Evolutionary conservation across 1,140 invertebrate genomes (phyloP).

Genomic region (Archivesica marissinica): DNA sequence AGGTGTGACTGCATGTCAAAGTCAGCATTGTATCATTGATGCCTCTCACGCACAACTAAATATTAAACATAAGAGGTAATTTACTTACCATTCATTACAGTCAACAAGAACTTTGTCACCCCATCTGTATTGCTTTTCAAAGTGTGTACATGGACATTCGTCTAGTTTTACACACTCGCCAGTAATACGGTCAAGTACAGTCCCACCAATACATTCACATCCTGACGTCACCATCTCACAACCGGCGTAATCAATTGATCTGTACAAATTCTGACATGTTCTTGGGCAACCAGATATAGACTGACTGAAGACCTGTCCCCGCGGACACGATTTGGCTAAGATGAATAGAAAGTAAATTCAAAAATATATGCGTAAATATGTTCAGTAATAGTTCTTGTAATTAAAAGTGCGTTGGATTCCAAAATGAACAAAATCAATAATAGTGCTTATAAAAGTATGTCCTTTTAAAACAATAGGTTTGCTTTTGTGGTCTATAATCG

Average conservation of each 20-base stretch:
- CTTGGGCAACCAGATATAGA: background rate
- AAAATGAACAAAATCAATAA: too few species aligned
- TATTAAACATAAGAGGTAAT: too few species aligned
- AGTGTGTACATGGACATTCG: conserved; percentile 70
- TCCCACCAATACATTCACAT: conserved; percentile 64
- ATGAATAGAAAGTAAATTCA: too few species aligned
- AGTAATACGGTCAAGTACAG: conserved; percentile 49
- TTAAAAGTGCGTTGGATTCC: too few species aligned
- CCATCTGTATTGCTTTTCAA: conserved; percentile 43
- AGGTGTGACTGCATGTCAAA: too few species aligned
- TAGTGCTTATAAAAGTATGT: too few species aligned
- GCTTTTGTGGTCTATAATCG: too few species aligned
- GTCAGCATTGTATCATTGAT: too few species aligned
- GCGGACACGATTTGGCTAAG: conserved; percentile 17
- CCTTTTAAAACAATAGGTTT: too few species aligned
- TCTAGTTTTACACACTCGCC: conserved; percentile 58
- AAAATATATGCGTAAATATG: too few species aligned
- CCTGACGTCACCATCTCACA: conserved; percentile 64
- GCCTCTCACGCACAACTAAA: too few species aligned
- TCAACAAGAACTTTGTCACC: conserved; percentile 56
- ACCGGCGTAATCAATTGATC: conserved; percentile 9
- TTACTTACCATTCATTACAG: conserved; percentile 71
- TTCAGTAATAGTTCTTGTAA: too few species aligned
- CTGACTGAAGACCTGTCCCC: background rate
- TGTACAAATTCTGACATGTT: conserved; percentile 27